Conservation (phyloP, 2,113 vertebrate genomes). For the Ceratotherium simum region DNA sequence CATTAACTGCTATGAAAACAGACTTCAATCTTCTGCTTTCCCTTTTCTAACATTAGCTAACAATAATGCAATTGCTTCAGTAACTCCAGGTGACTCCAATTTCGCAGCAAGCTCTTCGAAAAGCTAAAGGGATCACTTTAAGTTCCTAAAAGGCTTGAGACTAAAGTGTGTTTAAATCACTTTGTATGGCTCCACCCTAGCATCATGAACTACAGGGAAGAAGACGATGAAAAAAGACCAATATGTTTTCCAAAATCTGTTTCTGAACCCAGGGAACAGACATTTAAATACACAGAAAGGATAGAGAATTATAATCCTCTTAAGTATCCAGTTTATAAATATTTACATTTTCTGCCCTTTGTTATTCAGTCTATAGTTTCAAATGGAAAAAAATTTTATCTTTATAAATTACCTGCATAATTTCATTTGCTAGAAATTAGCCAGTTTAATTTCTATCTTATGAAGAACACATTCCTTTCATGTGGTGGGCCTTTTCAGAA, state of each 20-base stretch:
- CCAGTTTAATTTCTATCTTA: neutral
- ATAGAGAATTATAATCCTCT: neutral
- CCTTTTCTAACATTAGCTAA: conserved; percentile 43
- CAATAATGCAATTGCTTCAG: neutral
- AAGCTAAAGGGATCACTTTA: neutral
- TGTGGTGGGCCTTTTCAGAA: neutral
- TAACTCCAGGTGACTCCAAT: conserved; percentile 31
- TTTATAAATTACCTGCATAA: neutral
- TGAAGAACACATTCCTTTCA: neutral
- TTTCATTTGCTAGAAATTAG: conserved; percentile 30
- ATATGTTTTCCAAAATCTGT: neutral
- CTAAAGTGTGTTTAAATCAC: neutral
- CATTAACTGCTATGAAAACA: conserved; percentile 52
- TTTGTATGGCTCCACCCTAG: neutral
- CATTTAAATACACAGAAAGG: neutral
- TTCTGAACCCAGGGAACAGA: neutral
- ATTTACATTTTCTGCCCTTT: neutral
- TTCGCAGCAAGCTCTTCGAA: neutral
- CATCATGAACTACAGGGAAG: neutral
- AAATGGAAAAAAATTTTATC: neutral
- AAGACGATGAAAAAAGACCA: neutral
- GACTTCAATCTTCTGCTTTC: conserved; percentile 32
- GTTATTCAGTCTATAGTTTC: neutral
- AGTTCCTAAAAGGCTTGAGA: neutral
- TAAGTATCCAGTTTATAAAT: neutral